Evolutionary conservation across 37 sponge, comb jelly and placozoan species (phyloP).

Genomic region (Oopsacas minuta): DNA sequence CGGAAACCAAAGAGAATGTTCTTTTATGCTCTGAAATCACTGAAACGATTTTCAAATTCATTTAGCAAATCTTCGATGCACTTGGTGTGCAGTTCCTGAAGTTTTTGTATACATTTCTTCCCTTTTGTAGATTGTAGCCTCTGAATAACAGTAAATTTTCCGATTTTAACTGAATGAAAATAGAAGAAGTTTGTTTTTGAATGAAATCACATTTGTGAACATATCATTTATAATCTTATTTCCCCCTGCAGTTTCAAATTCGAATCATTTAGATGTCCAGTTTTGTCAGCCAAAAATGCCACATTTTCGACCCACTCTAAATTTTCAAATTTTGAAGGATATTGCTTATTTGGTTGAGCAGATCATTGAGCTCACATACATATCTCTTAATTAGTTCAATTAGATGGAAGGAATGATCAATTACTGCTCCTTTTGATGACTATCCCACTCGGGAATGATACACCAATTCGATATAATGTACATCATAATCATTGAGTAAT

Average conservation of each 20-base stretch:
- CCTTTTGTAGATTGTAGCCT: neutral
- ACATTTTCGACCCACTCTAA: neutral
- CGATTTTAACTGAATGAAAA: too few relatives aligned
- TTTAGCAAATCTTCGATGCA: neutral
- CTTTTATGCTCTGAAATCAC: neutral
- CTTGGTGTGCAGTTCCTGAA: neutral
- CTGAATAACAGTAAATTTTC: neutral
- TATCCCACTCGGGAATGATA: neutral
- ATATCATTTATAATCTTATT: neutral
- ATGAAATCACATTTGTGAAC: neutral
- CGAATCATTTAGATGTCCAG: neutral
- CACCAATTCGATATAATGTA: neutral
- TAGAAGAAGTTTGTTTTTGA: neutral
- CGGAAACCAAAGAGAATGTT: neutral
- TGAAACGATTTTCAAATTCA: neutral
- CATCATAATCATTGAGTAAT: neutral
- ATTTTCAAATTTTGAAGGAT: neutral
- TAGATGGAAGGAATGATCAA: conserved; percentile 2
- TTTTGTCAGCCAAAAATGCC: neutral
- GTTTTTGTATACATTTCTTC: neutral
- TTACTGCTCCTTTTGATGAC: neutral
- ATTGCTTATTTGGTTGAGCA: neutral
- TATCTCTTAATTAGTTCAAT: neutral
- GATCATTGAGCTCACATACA: neutral
- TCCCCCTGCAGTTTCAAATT: neutral